These are phyloP conservation scores for Adelognathus sp. DNA, from an alignment of 2,888 invertebrate genomes.

Conservation along the genomic window DNA sequence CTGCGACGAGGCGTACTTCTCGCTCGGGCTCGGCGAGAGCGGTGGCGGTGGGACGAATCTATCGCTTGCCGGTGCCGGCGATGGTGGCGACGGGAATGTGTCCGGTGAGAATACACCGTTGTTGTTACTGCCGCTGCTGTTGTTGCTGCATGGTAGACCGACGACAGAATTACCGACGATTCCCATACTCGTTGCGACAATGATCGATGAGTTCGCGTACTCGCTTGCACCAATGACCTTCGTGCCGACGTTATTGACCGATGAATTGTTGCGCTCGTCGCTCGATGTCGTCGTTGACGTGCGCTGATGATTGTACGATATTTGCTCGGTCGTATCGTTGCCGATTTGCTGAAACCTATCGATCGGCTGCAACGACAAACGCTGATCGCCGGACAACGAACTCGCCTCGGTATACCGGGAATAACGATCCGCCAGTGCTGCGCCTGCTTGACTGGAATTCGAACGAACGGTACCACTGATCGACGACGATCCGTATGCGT, in stretches of 20 bases:
- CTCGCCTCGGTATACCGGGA: slow-evolving; percentile 55
- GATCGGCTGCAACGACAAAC: slow-evolving; percentile 63
- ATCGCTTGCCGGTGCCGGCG: slow-evolving; percentile 83
- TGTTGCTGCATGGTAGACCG: slow-evolving; percentile 10
- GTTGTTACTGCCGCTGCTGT: slow-evolving; percentile 8
- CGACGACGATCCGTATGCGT: slow-evolving; percentile 63
- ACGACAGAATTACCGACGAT: no score
- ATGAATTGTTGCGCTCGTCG: slow-evolving; percentile 25
- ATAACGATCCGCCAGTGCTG: slow-evolving; percentile 50
- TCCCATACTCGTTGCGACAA: slow-evolving; percentile 47
- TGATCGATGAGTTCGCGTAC: slow-evolving; percentile 62
- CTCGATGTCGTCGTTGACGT: slow-evolving; percentile 5
- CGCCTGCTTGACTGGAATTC: slow-evolving; percentile 61
- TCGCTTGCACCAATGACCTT: slow-evolving; percentile 50
- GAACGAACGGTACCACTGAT: slow-evolving; percentile 64
- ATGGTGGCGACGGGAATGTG: slow-evolving; percentile 83
- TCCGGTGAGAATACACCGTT: slow-evolving; percentile 82
- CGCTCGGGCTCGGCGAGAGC: slow-evolving; percentile 84
- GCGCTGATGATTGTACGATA: slow-evolving; percentile 44
- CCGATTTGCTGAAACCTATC: slow-evolving; percentile 64
- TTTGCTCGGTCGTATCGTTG: slow-evolving; percentile 54
- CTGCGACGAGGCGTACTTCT: slow-evolving; percentile 77
- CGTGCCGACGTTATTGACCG: slow-evolving; percentile 12
- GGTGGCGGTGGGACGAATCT: slow-evolving; percentile 85
- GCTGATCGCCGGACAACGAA: slow-evolving; percentile 67